Base-by-base conservation (phyloP, 2,113 vertebrate genomes). In the Astur gentilis region DNA sequence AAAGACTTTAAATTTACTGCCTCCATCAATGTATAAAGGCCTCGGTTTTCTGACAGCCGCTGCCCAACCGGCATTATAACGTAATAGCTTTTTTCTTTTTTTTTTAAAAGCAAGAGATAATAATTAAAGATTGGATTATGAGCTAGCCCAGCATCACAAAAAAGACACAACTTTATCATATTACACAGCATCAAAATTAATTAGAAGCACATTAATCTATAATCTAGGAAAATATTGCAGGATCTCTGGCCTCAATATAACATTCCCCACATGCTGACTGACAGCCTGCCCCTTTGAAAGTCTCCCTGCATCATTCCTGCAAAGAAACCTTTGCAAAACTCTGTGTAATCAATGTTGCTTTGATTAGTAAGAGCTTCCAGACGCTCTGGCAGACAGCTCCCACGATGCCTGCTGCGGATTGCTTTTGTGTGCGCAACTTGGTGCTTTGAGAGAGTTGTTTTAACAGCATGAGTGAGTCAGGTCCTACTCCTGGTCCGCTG, bases 141-240 rank as follows among this genome's bases (percentile, higher is more conserved):
- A 85, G 91, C 82, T 70, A 93, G 61, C 81, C 94, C 20, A 7
- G 58, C 87, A 83, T 76, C 80, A 67, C 72, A 96, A 90, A 96
- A 95, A 95, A 64, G 47, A 65, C 95, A 93, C 81, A 87, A 87
- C 89, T 91, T 92, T 60, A 89, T 72, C 66, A 14, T 85, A 89
- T 97, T 97, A 89, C 54, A 89, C 58, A 72, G 85, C 69, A 87
- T 83, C 94, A 71, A 65, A 97, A 96, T 97, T 98, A 97, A 98
- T 97, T 97, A 96, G 95, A 84, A 97, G 31, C 7, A 4, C 29
- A 29, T 90, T 98, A 97, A 97, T 97, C 97, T 97, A 92, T 89
- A 97, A 97, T 97, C 95, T 97, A 94, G 83, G 90, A 88, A 96
- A 97, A 97, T 84, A 95, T 93, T 95, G 90, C 64, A 34, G 50